Evolutionary conservation across 92 coral and sea anemone genomes (phyloP).

Genomic region (Porites cylindrica): DNA sequence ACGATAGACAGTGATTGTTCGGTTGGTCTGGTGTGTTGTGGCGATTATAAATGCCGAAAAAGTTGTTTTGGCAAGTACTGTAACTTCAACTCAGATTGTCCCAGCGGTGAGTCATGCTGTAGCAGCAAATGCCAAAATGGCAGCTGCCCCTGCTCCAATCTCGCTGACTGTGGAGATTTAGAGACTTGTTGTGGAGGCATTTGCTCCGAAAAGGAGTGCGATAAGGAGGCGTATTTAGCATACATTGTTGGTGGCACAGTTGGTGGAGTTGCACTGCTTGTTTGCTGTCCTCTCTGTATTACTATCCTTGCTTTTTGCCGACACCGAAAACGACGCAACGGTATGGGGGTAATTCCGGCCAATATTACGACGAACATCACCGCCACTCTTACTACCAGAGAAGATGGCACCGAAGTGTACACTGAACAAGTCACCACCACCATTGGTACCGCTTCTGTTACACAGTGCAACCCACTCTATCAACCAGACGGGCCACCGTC

Average conservation of each 20-base stretch:
- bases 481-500: constrained; percentile 18
- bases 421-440: constrained; percentile 9
- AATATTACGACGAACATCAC: background rate
- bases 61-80: too few species aligned
- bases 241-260: background rate
- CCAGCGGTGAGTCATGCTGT: too few species aligned
- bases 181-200: too few species aligned
- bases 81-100: too few species aligned
- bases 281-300: background rate
- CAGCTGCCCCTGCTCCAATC: too few species aligned
- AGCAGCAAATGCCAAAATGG: too few species aligned
- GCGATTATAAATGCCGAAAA: too few species aligned
- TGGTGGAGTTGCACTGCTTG: background rate
- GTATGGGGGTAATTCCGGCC: background rate
- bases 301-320: background rate
- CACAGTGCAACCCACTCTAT: constrained; percentile 17
- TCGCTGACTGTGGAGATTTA: too few species aligned
- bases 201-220: too few species aligned
- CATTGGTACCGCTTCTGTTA: background rate
- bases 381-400: background rate
- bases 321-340: background rate
- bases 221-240: background rate
- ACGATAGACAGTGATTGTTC: too few species aligned
- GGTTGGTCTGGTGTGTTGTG: too few species aligned
- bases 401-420: constrained; percentile 6